A percentile compares a stretch with the other conserved stretches of the same genome.
These are phyloP conservation scores for Columbina picui DNA, from an alignment of 2,113 vertebrate genomes.

Conservation along the genomic window DNA sequence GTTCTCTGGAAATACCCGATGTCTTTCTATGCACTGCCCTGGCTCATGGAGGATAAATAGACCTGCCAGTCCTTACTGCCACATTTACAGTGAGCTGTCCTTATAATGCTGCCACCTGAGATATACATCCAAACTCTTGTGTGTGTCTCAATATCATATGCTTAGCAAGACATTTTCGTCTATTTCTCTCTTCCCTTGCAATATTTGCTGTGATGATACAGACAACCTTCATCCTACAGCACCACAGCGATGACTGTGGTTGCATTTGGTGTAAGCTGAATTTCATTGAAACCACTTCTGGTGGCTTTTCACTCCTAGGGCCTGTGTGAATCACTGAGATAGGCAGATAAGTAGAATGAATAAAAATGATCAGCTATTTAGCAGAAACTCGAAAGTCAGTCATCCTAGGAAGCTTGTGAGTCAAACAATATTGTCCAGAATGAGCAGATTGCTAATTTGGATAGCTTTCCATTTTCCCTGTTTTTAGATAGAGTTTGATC, in stretches of 20 bases:
- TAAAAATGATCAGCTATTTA: constrained; percentile 58
- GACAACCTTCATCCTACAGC: accelerated
- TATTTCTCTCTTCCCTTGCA: neutral
- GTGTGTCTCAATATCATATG: accelerated
- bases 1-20: neutral
- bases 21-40: neutral
- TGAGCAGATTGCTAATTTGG: constrained; percentile 65
- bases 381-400: constrained; percentile 54
- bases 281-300: neutral
- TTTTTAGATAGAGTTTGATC: constrained; percentile 30
- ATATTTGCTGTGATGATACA: neutral
- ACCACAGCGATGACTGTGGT: neutral
- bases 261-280: neutral
- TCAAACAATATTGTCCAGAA: constrained; percentile 58
- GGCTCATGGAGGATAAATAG: neutral
- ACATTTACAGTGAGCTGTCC: neutral
- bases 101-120: neutral
- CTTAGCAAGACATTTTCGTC: neutral
- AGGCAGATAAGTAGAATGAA: neutral
- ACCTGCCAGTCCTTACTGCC: neutral
- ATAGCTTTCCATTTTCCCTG: constrained; percentile 54
- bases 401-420: constrained; percentile 24
- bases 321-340: neutral
- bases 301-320: neutral
- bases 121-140: neutral